These are phyloP conservation scores for Antigone vipio DNA, from an alignment of 2,113 vertebrate species.

Conservation along the genomic window DNA sequence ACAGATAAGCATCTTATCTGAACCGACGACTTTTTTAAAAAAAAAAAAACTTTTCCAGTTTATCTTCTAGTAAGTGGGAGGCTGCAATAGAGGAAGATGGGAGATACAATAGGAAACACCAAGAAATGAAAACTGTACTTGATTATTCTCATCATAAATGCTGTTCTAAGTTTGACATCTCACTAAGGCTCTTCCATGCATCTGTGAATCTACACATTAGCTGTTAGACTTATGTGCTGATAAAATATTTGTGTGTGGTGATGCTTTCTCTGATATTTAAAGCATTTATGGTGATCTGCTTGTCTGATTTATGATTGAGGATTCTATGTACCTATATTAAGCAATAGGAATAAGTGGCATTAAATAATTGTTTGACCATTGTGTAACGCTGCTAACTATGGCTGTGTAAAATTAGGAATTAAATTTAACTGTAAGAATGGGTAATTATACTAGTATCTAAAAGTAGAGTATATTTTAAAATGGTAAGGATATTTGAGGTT, in stretches of 20 bases:
- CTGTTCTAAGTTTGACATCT: background rate
- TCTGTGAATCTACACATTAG: background rate
- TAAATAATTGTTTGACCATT: background rate
- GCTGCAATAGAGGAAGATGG: background rate
- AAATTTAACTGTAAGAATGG: background rate
- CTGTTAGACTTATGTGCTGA: background rate
- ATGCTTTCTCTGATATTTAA: background rate
- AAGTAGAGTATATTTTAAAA: background rate
- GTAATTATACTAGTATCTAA: background rate
- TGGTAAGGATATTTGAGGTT: background rate
- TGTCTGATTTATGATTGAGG: background rate
- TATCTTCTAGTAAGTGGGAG: background rate
- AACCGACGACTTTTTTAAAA: background rate
- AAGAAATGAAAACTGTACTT: background rate
- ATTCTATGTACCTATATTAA: background rate
- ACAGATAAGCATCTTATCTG: background rate
- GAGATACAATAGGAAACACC: background rate
- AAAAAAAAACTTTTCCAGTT: background rate
- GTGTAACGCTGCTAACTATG: background rate
- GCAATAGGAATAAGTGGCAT: background rate
- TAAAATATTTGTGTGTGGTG: background rate
- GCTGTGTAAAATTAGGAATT: background rate
- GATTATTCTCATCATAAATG: background rate
- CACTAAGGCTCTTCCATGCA: background rate
- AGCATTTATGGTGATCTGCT: background rate